Conservation (phyloP, 2,797 vertebrate species). For the Notoglanidium macrostoma region DNA sequence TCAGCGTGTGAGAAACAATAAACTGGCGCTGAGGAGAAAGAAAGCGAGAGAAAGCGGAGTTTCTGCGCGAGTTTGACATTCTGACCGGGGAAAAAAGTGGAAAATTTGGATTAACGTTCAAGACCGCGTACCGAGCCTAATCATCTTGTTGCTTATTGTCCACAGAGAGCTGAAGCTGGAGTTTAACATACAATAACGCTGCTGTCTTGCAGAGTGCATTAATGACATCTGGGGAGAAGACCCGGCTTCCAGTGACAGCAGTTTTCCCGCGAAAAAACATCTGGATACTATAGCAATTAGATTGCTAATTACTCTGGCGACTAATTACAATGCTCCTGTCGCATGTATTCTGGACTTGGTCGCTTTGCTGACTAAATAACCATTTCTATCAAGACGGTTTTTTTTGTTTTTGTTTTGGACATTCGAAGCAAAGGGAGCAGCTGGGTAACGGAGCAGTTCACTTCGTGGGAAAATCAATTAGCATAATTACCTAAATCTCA, state of each 20-base stretch:
- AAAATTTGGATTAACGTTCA: slow-evolving; percentile 70
- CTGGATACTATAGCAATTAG: slow-evolving; percentile 18
- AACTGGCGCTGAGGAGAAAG: not conserved
- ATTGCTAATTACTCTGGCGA: not conserved
- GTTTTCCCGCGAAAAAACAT: not conserved
- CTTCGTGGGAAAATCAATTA: not conserved
- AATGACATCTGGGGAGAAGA: slow-evolving; percentile 19
- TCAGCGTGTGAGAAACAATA: not conserved
- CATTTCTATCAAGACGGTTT: not conserved
- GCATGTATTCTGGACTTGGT: not conserved
- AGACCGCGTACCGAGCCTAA: slow-evolving; percentile 41
- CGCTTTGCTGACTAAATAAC: slow-evolving; percentile 22
- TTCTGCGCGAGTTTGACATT: slow-evolving; percentile 62
- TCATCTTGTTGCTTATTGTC: slow-evolving; percentile 24
- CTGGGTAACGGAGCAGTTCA: not conserved
- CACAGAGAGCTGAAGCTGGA: not conserved
- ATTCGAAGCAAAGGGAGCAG: not conserved
- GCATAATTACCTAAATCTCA: not conserved
- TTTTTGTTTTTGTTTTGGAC: not conserved
- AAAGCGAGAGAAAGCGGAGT: not conserved
- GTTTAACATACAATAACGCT: not conserved
- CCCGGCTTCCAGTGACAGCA: not conserved
- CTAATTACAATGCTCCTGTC: slow-evolving; percentile 21
- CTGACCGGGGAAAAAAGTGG: slow-evolving; percentile 63
- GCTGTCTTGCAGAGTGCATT: not conserved